These are phyloP conservation scores for Melolontha melolontha DNA, from an alignment of 2,888 invertebrate genomes.

Conservation along the genomic window DNA sequence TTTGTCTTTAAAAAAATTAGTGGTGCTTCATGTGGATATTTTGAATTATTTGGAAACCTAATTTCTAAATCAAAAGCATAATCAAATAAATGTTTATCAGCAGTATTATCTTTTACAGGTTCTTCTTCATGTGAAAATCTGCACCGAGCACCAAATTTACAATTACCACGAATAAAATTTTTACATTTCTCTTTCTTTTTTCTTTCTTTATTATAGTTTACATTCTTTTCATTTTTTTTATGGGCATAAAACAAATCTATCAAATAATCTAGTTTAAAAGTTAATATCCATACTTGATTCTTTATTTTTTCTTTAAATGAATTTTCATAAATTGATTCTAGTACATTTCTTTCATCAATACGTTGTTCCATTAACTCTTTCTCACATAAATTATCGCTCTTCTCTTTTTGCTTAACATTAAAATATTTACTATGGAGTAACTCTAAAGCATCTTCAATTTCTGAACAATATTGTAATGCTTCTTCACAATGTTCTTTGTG, in stretches of 20 bases:
- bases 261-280: conserved; percentile 76
- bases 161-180: conserved; percentile 74
- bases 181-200: conserved; percentile 72
- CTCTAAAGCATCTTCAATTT: conserved; percentile 79
- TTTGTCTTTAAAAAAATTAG: conserved; percentile 76
- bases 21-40: conserved; percentile 82
- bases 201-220: conserved; percentile 60
- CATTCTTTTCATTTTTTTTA: conserved; percentile 62
- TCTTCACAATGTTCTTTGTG: conserved; percentile 80
- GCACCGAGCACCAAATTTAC: conserved; percentile 81
- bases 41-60: conserved; percentile 76
- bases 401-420: conserved; percentile 46
- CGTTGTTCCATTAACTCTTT: conserved; percentile 74
- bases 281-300: conserved; percentile 78
- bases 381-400: conserved; percentile 64
- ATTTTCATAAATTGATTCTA: conserved; percentile 82
- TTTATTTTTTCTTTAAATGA: conserved; percentile 77
- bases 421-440: conserved; percentile 81
- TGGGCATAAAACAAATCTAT: conserved; percentile 64
- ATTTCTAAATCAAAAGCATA: conserved; percentile 77
- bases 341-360: conserved; percentile 78
- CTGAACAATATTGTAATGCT: conserved; percentile 75
- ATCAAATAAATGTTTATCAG: conserved; percentile 63
- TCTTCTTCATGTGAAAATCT: conserved; percentile 77
- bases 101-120: conserved; percentile 61